Evolutionary conservation across 2,113 vertebrate species (phyloP), one percentile per base, ranked within the genome.

Genomic region (Hippocampus abdominalis): DNA sequence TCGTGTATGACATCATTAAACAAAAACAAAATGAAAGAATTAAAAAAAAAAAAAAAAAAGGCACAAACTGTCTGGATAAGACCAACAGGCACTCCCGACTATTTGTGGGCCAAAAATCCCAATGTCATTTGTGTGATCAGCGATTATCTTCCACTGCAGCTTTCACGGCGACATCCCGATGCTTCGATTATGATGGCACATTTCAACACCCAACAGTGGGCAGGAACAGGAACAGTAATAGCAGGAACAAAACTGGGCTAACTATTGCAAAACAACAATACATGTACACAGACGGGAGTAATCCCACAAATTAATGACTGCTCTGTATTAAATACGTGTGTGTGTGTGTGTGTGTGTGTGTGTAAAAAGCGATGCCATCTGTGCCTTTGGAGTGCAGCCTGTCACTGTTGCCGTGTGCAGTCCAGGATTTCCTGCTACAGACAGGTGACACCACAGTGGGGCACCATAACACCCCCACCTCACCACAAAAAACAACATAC

Each of bases 371-470:
- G 87, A 91, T 93, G 93, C 93, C 84, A 93, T 93, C 91, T 64
- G 63, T 46, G 94, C 80, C 90, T 94, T 92, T 93, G 93, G 94
- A 96, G 92, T 93, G 86, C 79, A 87, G 93, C 91, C 93, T 96
- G 94, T 96, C 95, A 95, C 94, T 94, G 94, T 92, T 92, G 92
- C 94, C 94, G 88, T 81, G 86, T 92, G 81, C 78, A 89, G 60
- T 90, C 93, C 93, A 93, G 91, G 67, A 84, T 86, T 84, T 86
- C 88, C 91, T 94, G 92, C 93, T 92, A 91, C 87, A 93, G 95
- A 96, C 95, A 96, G 95, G 94, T 97, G 95, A 95, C 91, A 93
- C 93, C 93, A 89, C 92, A 92, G 93, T 92, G 80, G 93, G 93
- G 93, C 91, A 92, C 88, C 90, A 92, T 71, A 73, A 76, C 80